A percentile compares a stretch with the other conserved stretches of the same genome.
phyloP scores from a whole-genome alignment of 2,888 invertebrate species.

The Euclidia mi region DNA sequence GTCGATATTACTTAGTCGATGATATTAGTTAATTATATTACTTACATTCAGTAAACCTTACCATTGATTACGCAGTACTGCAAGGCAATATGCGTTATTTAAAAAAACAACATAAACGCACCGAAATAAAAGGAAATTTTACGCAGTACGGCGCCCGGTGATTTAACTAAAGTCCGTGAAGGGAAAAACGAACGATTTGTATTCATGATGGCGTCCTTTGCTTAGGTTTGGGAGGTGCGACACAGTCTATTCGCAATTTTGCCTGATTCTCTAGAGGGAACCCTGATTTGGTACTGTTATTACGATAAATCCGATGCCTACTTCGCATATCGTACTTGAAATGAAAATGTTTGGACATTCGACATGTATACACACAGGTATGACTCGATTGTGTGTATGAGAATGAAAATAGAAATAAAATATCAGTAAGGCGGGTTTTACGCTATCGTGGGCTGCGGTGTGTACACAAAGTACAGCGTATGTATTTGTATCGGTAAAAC shows the following conservation, averaged over 20 bases:
- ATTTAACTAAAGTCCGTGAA: slow-evolving; percentile 62
- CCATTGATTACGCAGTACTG: background rate
- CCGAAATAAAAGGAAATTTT: slow-evolving; percentile 49
- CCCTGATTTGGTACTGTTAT: slow-evolving; percentile 56
- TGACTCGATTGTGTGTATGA: background rate
- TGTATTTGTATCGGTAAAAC: too few species aligned
- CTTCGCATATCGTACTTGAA: slow-evolving; percentile 33
- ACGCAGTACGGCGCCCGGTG: slow-evolving; percentile 58
- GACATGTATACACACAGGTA: slow-evolving; percentile 11
- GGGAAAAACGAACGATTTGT: slow-evolving; percentile 61
- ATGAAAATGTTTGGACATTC: slow-evolving; percentile 27
- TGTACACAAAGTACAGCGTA: too few species aligned
- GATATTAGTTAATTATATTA: too few species aligned
- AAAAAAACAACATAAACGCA: slow-evolving; percentile 40
- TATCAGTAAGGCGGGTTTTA: too few species aligned
- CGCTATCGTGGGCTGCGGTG: too few species aligned
- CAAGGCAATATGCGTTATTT: slow-evolving; percentile 11
- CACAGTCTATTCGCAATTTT: slow-evolving; percentile 56
- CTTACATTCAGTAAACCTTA: background rate
- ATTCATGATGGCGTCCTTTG: slow-evolving; percentile 62
- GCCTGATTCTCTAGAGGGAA: slow-evolving; percentile 54
- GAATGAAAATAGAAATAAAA: background rate
- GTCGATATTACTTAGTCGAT: too few species aligned
- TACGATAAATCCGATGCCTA: slow-evolving; percentile 45
- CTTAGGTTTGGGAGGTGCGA: slow-evolving; percentile 62